Conservation (phyloP, 2,888 invertebrate species). For the Polymixis lichenea region DNA sequence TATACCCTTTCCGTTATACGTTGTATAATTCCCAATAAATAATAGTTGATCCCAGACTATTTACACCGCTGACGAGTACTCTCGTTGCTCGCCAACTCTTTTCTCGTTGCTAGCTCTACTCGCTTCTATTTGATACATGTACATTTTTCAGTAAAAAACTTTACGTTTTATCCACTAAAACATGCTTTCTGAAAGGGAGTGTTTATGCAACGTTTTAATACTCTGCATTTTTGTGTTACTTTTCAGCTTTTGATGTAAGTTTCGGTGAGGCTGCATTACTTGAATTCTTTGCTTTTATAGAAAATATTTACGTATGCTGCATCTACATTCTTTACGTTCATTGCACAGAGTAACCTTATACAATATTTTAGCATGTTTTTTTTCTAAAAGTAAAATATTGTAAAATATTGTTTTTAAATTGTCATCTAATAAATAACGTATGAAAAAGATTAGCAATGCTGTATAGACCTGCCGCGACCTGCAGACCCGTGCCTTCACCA, state of each 20-base stretch:
- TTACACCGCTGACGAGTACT: no score
- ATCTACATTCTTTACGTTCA: neutral
- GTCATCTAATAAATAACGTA: no score
- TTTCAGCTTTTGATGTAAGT: slow-evolving; percentile 33
- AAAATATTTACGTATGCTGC: slow-evolving; percentile 7
- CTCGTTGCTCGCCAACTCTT: no score
- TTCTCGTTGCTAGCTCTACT: neutral
- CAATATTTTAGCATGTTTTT: neutral
- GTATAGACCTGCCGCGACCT: no score
- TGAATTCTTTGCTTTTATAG: slow-evolving; percentile 29
- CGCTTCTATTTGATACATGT: neutral
- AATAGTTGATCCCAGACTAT: no score
- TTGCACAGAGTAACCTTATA: neutral
- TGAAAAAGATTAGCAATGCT: no score
- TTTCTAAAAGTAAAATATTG: no score
- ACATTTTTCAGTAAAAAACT: slow-evolving; percentile 49
- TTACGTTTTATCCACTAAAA: slow-evolving; percentile 37
- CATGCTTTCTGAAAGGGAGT: slow-evolving; percentile 35
- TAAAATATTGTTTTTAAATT: no score
- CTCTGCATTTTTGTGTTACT: slow-evolving; percentile 38
- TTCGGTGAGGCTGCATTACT: slow-evolving; percentile 28
- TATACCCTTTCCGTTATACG: no score
- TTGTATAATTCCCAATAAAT: no score
- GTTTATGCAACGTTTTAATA: slow-evolving; percentile 57
- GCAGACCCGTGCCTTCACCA: no score